Percentiles rank a stretch among this genome's conserved stretches.
These are phyloP conservation scores for Agelaius tricolor DNA, from an alignment of 2,113 vertebrate genomes.

Conservation along the genomic window DNA sequence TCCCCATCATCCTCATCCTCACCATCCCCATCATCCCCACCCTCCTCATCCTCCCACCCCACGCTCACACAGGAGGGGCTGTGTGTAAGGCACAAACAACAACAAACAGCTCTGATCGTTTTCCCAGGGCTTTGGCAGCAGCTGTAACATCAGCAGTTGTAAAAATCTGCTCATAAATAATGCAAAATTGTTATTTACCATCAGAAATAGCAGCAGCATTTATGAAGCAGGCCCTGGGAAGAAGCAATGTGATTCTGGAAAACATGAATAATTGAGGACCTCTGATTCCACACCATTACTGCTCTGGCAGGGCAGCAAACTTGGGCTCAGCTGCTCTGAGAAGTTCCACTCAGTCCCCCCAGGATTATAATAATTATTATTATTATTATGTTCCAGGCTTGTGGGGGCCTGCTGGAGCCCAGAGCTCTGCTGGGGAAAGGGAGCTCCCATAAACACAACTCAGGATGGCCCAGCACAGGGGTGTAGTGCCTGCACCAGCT, in stretches of 20 bases:
- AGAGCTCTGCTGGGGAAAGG: neutral
- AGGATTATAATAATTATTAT: neutral
- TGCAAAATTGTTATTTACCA: constrained; percentile 64
- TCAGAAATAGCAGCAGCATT: constrained; percentile 59
- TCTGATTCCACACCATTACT: neutral
- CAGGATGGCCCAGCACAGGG: neutral
- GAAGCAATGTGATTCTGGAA: constrained; percentile 36
- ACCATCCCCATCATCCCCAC: fast-evolving
- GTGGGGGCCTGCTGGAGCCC: neutral
- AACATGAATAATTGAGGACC: constrained; percentile 62
- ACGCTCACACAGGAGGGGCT: neutral
- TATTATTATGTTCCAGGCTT: neutral
- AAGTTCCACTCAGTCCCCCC: neutral
- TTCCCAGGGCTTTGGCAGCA: constrained; percentile 26
- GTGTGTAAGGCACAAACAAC: neutral
- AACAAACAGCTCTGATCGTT: neutral
- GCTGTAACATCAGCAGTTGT: constrained; percentile 54
- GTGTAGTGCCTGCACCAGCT: neutral
- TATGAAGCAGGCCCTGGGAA: constrained; percentile 49
- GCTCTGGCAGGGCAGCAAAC: neutral
- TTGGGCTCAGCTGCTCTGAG: neutral
- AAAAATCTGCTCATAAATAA: constrained; percentile 65
- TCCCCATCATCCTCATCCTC: no score
- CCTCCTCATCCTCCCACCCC: neutral
- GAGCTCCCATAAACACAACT: fast-evolving